phyloP scores from a whole-genome alignment of 2,113 vertebrate species.

The Probosciger aterrimus region DNA sequence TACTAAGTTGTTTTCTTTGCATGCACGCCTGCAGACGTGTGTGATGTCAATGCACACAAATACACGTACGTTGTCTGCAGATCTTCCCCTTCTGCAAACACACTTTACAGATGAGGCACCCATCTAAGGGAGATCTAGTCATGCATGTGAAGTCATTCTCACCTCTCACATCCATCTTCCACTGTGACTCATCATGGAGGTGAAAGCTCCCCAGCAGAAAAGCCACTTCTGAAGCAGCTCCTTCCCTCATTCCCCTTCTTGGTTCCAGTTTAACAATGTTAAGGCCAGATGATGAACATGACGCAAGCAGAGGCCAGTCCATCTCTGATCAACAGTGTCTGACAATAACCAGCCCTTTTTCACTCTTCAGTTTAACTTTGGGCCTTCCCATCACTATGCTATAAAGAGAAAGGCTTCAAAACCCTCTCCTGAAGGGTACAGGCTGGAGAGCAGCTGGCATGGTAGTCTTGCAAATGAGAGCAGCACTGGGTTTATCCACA shows the following conservation, averaged over 20 bases:
- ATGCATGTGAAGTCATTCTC: background rate
- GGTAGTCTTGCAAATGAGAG: background rate
- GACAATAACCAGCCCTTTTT: background rate
- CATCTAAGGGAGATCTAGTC: background rate
- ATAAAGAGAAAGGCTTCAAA: background rate
- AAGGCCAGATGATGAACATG: background rate
- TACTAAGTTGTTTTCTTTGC: background rate
- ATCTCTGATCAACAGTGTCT: background rate
- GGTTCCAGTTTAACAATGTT: background rate
- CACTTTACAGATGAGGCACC: fast-evolving
- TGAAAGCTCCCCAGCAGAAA: background rate
- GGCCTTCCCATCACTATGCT: background rate
- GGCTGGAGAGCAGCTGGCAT: background rate
- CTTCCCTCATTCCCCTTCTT: background rate
- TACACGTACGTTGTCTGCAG: fast-evolving
- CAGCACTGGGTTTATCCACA: background rate
- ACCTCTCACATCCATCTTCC: background rate
- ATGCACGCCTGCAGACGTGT: fast-evolving
- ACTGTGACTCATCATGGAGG: background rate
- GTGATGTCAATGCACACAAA: fast-evolving
- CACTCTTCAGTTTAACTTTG: background rate
- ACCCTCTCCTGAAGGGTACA: background rate
- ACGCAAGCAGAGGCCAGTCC: background rate
- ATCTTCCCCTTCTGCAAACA: background rate
- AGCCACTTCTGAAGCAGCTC: background rate